Percentiles rank a stretch among this genome's conserved stretches.
phyloP scores from a whole-genome alignment of 2,888 invertebrate species.

The Athetis lepigone region DNA sequence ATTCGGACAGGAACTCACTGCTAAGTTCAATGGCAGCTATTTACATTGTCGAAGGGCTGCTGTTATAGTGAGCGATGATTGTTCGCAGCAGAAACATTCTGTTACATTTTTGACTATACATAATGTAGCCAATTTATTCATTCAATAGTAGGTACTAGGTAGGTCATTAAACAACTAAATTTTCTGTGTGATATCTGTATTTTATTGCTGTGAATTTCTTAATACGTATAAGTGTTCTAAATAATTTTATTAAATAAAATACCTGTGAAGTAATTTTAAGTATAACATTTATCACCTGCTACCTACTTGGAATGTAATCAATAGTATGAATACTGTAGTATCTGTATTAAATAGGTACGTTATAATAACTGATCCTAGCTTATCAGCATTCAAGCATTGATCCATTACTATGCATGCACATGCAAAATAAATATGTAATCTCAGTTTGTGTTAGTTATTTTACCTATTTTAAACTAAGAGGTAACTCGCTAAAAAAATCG shows the following conservation, averaged over 20 bases:
- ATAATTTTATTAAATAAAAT: no score
- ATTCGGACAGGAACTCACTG: neutral
- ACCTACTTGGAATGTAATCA: slow-evolving; percentile 13
- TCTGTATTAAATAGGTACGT: slow-evolving; percentile 41
- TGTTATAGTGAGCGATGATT: neutral
- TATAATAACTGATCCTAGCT: slow-evolving; percentile 54
- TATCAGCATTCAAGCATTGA: slow-evolving; percentile 45
- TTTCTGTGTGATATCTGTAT: slow-evolving; percentile 22
- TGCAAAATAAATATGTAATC: slow-evolving; percentile 65
- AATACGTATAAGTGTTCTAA: no score
- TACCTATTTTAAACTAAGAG: neutral
- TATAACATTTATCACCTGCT: slow-evolving; percentile 6
- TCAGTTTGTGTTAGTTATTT: slow-evolving; percentile 45
- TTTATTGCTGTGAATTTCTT: slow-evolving; percentile 18
- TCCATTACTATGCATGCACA: slow-evolving; percentile 49
- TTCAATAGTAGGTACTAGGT: slow-evolving; percentile 10
- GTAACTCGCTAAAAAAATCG: no score
- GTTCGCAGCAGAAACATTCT: slow-evolving; percentile 9
- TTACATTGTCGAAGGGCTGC: neutral
- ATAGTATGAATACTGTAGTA: slow-evolving; percentile 11
- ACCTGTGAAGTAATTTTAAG: neutral
- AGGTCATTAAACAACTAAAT: neutral
- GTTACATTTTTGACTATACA: slow-evolving; percentile 17
- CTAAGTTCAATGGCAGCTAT: neutral
- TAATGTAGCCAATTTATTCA: slow-evolving; percentile 7